phyloP scores from a whole-genome alignment of 2,888 invertebrate species.

The Pandemis heparana region DNA sequence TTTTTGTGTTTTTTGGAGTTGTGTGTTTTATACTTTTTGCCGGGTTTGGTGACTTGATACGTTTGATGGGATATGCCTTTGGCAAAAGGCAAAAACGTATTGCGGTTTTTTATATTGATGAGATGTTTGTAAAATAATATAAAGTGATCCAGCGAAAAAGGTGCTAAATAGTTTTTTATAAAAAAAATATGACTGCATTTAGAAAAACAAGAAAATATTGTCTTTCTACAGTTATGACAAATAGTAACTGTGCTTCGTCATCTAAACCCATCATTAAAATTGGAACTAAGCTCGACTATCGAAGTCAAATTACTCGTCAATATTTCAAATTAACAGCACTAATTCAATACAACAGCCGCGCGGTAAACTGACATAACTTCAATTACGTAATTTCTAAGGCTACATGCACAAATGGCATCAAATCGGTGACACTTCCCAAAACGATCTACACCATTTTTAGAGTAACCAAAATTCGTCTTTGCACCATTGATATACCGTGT shows the following conservation, averaged over 20 bases:
- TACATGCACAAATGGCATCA: slow-evolving; percentile 49
- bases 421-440: slow-evolving; percentile 47
- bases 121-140: background rate
- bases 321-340: slow-evolving; percentile 36
- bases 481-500: background rate
- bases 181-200: too few species aligned
- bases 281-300: slow-evolving; percentile 8
- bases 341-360: slow-evolving; percentile 31
- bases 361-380: slow-evolving; percentile 38
- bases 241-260: too few species aligned
- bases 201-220: too few species aligned
- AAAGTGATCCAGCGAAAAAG: background rate
- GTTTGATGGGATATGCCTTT: slow-evolving; percentile 45
- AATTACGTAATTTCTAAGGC: slow-evolving; percentile 41
- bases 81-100: slow-evolving; percentile 25
- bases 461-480: background rate
- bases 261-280: slow-evolving; percentile 7
- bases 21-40: slow-evolving; percentile 48
- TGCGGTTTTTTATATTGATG: slow-evolving; percentile 32
- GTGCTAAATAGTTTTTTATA: background rate
- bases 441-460: background rate
- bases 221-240: too few species aligned
- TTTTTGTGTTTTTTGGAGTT: slow-evolving; percentile 50
- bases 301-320: slow-evolving; percentile 15
- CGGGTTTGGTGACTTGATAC: slow-evolving; percentile 45